These are phyloP conservation scores for Podargus strigoides DNA, from an alignment of 2,797 vertebrate genomes.

Conservation along the genomic window DNA sequence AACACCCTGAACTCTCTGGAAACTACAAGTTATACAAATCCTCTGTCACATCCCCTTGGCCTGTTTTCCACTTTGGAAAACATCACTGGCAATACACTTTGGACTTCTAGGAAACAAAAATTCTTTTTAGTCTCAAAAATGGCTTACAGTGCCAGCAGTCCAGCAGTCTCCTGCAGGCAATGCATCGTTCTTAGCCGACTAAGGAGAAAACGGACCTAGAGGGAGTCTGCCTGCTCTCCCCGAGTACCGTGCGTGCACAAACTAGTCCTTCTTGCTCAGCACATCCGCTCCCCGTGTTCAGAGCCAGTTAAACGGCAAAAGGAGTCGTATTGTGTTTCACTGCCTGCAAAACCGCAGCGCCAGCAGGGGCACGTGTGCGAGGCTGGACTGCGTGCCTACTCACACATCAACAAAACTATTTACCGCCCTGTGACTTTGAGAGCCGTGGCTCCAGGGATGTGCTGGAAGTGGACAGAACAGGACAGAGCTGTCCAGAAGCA, in stretches of 20 bases:
- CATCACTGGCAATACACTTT: background rate
- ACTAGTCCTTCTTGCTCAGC: conserved; percentile 26
- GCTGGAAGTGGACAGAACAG: background rate
- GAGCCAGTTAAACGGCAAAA: background rate
- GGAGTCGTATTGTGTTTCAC: background rate
- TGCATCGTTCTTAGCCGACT: fast-evolving
- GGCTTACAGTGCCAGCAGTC: background rate
- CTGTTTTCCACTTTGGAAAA: background rate
- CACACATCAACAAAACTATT: background rate
- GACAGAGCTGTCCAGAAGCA: conserved; percentile 16
- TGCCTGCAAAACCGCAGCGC: background rate
- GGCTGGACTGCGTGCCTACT: background rate
- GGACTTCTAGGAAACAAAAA: background rate
- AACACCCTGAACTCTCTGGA: background rate
- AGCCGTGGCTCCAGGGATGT: background rate
- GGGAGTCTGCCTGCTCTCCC: background rate
- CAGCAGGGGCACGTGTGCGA: background rate
- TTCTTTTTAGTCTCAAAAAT: background rate
- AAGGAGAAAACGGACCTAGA: background rate
- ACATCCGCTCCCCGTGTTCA: background rate
- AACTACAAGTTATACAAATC: background rate
- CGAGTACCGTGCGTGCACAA: background rate
- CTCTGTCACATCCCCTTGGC: background rate
- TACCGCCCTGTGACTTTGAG: background rate
- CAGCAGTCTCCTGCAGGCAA: background rate